phyloP scores from a whole-genome alignment of 1,140 invertebrate genomes.

The Lepidurus packardi region DNA sequence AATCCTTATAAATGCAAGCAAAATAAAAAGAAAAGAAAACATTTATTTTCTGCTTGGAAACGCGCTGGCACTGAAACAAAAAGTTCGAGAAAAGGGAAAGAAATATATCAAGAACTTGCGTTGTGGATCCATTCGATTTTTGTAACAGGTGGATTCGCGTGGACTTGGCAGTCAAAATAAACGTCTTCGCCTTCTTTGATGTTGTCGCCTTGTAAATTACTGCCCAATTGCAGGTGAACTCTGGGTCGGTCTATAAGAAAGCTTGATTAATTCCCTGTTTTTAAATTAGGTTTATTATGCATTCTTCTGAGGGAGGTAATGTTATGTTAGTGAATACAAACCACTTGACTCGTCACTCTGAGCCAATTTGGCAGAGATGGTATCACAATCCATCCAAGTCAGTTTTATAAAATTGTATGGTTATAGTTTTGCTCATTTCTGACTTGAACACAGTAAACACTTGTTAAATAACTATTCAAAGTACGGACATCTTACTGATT shows the following conservation, averaged over 20 bases:
- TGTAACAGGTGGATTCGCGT: slow-evolving; percentile 44
- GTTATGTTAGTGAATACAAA: too few species aligned
- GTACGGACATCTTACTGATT: too few species aligned
- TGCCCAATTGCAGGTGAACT: slow-evolving; percentile 46
- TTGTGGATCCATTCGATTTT: slow-evolving; percentile 40
- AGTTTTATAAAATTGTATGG: too few species aligned
- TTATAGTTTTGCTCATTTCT: too few species aligned
- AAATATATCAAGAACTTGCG: slow-evolving; percentile 37
- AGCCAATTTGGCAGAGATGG: too few species aligned
- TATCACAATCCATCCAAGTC: too few species aligned
- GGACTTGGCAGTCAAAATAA: slow-evolving; percentile 51
- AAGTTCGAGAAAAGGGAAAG: background rate
- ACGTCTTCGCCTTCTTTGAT: slow-evolving; percentile 52
- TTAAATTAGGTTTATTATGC: too few species aligned
- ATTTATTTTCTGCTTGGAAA: background rate
- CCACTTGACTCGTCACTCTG: too few species aligned
- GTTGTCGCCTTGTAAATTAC: slow-evolving; percentile 45
- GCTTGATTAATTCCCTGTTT: too few species aligned
- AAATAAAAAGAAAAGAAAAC: background rate
- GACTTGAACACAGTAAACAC: too few species aligned
- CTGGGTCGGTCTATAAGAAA: slow-evolving; percentile 47
- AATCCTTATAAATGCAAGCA: background rate
- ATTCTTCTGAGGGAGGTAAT: too few species aligned
- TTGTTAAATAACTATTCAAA: too few species aligned
- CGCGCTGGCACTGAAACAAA: background rate